Conservation (phyloP, 2,797 vertebrate species). For the Chrysocyon brachyurus region DNA sequence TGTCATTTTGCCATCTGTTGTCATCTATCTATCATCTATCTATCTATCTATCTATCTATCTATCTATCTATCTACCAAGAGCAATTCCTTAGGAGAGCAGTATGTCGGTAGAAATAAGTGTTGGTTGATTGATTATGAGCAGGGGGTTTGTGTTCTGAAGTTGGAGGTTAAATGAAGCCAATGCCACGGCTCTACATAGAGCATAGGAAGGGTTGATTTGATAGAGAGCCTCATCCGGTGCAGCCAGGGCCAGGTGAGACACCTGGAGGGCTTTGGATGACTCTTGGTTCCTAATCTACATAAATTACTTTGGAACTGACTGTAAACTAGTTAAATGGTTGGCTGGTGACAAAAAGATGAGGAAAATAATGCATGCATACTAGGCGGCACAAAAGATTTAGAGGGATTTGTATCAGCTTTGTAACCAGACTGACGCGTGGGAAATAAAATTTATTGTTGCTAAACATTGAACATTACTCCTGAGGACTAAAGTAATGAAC, state of each 20-base stretch:
- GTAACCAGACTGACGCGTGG: constrained; percentile 74
- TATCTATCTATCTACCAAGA: not conserved
- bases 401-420: constrained; percentile 81
- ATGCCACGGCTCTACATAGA: not conserved
- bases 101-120: constrained; percentile 33
- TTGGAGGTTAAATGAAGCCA: constrained; percentile 64
- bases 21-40: not conserved
- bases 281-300: constrained; percentile 81
- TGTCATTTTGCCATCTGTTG: constrained; percentile 36
- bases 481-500: constrained; percentile 75
- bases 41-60: not conserved
- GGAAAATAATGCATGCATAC: constrained; percentile 80
- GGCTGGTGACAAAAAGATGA: constrained; percentile 79
- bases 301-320: constrained; percentile 82
- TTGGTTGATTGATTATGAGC: constrained; percentile 57
- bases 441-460: constrained; percentile 86
- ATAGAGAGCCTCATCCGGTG: constrained; percentile 38
- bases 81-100: constrained; percentile 61
- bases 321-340: constrained; percentile 81
- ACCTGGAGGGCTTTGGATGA: constrained; percentile 71
- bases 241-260: constrained; percentile 14
- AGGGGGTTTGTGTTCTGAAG: constrained; percentile 66
- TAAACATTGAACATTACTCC: constrained; percentile 81
- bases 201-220: constrained; percentile 64
- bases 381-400: constrained; percentile 80